Evolutionary conservation across 1,140 invertebrate genomes (phyloP).

Genomic region (Hylaeus volcanicus): DNA sequence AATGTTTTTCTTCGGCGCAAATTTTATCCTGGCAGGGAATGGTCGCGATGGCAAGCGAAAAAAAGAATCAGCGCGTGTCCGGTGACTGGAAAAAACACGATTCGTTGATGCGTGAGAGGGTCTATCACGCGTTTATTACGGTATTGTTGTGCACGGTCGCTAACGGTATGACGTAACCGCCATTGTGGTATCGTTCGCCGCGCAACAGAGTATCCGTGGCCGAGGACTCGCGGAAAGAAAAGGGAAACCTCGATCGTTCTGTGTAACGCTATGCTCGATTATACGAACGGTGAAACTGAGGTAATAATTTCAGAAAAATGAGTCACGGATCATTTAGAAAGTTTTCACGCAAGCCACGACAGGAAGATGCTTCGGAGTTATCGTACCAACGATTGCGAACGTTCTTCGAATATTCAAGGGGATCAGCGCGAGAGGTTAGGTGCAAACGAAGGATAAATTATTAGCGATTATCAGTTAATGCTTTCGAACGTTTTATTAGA

Average conservation of each 20-base stretch:
- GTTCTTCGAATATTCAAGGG: too few relatives aligned
- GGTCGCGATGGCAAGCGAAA: conserved; percentile 1
- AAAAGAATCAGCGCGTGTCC: conserved; percentile 37
- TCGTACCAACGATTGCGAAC: too few relatives aligned
- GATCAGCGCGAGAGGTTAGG: not conserved
- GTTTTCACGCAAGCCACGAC: not conserved
- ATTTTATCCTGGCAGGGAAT: not conserved
- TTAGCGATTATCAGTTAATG: too few relatives aligned
- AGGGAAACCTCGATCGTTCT: conserved; percentile 17
- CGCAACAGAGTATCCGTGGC: conserved; percentile 5
- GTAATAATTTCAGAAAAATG: conserved; percentile 12
- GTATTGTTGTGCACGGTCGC: conserved; percentile 52
- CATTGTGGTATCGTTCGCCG: conserved; percentile 29
- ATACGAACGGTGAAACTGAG: not conserved
- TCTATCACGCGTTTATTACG: conserved; percentile 35
- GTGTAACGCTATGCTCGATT: not conserved
- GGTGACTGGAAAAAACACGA: conserved; percentile 40
- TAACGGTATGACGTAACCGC: conserved; percentile 56
- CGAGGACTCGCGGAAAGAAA: conserved; percentile 14
- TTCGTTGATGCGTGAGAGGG: conserved; percentile 48
- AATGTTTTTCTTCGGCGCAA: conserved; percentile 22
- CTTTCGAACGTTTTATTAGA: too few relatives aligned
- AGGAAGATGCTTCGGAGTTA: too few relatives aligned
- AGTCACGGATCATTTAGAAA: conserved; percentile 23
- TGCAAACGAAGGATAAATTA: not conserved